phyloP scores from a whole-genome alignment of 1,140 invertebrate species.

The Trichonephila clavipes region DNA sequence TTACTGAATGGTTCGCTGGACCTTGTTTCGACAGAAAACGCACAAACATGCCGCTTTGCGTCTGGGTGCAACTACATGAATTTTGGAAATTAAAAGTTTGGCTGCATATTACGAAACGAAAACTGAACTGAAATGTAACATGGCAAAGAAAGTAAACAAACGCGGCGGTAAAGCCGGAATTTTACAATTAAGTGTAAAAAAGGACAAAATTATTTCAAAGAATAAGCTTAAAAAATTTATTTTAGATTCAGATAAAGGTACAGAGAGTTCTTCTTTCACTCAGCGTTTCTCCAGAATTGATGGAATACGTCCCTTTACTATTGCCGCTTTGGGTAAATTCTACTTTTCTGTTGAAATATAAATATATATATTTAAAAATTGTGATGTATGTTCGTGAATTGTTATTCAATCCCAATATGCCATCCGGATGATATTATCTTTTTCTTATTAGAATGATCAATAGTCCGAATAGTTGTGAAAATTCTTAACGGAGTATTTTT shows the following conservation, averaged over 20 bases:
- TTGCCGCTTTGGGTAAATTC: slow-evolving; percentile 61
- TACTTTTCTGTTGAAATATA: neutral
- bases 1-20: no score
- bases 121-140: slow-evolving; percentile 59
- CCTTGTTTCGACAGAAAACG: no score
- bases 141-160: slow-evolving; percentile 70
- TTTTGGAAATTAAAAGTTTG: neutral
- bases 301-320: slow-evolving; percentile 68
- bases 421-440: no score
- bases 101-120: neutral
- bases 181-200: slow-evolving; percentile 18
- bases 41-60: no score
- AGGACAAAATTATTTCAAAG: slow-evolving; percentile 44
- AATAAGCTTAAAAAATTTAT: slow-evolving; percentile 53
- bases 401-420: no score
- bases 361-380: neutral
- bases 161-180: slow-evolving; percentile 39
- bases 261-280: neutral
- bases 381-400: neutral
- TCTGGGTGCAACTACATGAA: no score
- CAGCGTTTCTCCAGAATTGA: slow-evolving; percentile 24
- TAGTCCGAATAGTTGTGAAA: no score
- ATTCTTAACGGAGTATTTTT: no score
- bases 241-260: neutral
- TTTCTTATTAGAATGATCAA: no score